Conservation (phyloP, 2,113 vertebrate genomes). For the Pan troglodytes region DNA sequence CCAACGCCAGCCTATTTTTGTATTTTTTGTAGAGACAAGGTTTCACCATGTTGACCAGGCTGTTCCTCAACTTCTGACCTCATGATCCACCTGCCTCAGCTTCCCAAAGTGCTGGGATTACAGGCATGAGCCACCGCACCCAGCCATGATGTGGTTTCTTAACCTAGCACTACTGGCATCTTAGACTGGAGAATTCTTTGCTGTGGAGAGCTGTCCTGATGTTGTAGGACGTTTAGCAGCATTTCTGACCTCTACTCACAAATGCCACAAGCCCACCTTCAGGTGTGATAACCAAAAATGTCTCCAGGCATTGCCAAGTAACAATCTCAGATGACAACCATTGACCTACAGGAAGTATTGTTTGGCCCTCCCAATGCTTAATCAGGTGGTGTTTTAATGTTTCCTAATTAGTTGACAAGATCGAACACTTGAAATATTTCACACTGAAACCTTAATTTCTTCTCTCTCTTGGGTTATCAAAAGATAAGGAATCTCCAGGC, state of each 20-base stretch:
- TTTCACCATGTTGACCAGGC: too few species aligned
- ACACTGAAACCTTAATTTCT: neutral
- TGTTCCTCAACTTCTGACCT: too few species aligned
- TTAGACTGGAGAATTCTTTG: rapidly evolving
- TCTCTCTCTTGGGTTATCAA: neutral
- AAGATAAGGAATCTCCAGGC: neutral
- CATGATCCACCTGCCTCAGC: too few species aligned
- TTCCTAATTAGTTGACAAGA: neutral
- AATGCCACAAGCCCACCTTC: rapidly evolving
- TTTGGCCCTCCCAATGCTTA: neutral
- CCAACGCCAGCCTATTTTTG: too few species aligned
- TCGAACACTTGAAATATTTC: neutral
- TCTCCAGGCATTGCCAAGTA: rapidly evolving
- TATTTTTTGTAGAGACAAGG: too few species aligned
- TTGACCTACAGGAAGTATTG: rapidly evolving
- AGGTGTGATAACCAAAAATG: neutral
- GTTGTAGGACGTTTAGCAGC: rapidly evolving
- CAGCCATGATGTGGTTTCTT: neutral
- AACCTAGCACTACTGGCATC: rapidly evolving
- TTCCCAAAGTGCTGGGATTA: too few species aligned
- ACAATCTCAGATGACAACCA: neutral
- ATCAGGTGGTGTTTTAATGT: neutral
- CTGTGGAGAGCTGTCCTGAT: rapidly evolving
- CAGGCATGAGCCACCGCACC: too few species aligned
- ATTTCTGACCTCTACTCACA: neutral